These are phyloP conservation scores for Acanthurus lineatus DNA, from an alignment of 2,797 vertebrate genomes.

Conservation along the genomic window DNA sequence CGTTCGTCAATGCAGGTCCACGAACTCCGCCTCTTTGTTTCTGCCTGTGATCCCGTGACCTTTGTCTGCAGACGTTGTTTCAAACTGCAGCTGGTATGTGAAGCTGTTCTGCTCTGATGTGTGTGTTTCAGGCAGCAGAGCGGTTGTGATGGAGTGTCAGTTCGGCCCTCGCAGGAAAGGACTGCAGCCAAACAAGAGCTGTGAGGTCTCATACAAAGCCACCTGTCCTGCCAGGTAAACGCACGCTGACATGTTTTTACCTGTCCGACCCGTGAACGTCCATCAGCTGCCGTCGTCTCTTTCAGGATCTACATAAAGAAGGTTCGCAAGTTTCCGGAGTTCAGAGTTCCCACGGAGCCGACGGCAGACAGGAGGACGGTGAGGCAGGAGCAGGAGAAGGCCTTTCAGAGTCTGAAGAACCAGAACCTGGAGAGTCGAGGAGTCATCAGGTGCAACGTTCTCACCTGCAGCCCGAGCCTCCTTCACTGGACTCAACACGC, in stretches of 20 bases:
- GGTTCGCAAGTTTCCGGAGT: constrained; percentile 4
- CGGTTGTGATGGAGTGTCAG: constrained; percentile 24
- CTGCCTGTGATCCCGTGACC: too few species aligned
- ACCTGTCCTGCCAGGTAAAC: constrained; percentile 14
- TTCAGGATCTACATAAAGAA: constrained; percentile 28
- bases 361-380: constrained; percentile 1
- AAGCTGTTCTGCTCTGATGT: too few species aligned
- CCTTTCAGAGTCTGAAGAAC: constrained; percentile 8
- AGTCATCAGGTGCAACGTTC: not conserved
- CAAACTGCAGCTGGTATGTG: too few species aligned
- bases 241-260: not conserved
- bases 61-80: too few species aligned
- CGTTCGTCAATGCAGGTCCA: constrained; percentile 5
- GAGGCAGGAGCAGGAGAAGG: constrained; percentile 10
- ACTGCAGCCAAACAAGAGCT: not conserved
- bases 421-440: constrained; percentile 11
- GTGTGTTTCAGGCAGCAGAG: constrained; percentile 21
- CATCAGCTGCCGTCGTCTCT: not conserved
- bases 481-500: not conserved
- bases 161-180: constrained; percentile 19
- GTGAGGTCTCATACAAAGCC: not conserved
- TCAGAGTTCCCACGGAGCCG: not conserved
- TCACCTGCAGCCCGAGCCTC: not conserved
- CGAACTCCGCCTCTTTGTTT: not conserved
- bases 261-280: not conserved